These are phyloP conservation scores for Corythoichthys intestinalis DNA, from an alignment of 2,113 vertebrate genomes.

Conservation along the genomic window DNA sequence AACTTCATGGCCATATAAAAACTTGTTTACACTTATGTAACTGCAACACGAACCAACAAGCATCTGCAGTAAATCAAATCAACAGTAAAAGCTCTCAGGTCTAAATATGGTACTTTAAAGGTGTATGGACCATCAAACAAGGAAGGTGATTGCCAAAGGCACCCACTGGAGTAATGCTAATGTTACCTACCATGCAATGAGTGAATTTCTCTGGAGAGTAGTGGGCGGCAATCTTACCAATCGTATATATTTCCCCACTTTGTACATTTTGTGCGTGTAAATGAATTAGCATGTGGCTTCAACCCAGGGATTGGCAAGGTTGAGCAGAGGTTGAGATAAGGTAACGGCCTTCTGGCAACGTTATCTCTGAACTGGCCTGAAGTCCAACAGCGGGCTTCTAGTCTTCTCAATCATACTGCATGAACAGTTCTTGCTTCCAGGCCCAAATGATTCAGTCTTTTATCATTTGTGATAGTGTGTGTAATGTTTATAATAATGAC, in stretches of 20 bases:
- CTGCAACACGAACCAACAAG: too few relatives aligned
- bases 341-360: slow-evolving; percentile 27
- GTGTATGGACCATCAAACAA: too few relatives aligned
- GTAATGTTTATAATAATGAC: slow-evolving; percentile 18
- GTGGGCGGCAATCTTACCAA: neutral
- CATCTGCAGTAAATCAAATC: too few relatives aligned
- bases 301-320: slow-evolving; percentile 23
- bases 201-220: neutral
- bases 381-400: slow-evolving; percentile 28
- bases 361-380: slow-evolving; percentile 25
- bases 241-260: neutral
- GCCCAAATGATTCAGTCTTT: slow-evolving; percentile 54
- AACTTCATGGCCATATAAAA: too few relatives aligned
- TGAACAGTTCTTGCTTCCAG: slow-evolving; percentile 31
- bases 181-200: neutral
- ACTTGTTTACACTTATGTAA: too few relatives aligned
- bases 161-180: too few relatives aligned
- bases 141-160: too few relatives aligned
- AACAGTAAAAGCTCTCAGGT: too few relatives aligned
- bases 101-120: too few relatives aligned
- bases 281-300: slow-evolving; percentile 11
- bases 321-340: slow-evolving; percentile 45
- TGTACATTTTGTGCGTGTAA: slow-evolving; percentile 15
- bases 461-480: slow-evolving; percentile 38
- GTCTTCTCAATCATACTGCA: slow-evolving; percentile 29